These are phyloP conservation scores for Agonopterix subpropinquella DNA, from an alignment of 2,888 invertebrate species.

Conservation along the genomic window DNA sequence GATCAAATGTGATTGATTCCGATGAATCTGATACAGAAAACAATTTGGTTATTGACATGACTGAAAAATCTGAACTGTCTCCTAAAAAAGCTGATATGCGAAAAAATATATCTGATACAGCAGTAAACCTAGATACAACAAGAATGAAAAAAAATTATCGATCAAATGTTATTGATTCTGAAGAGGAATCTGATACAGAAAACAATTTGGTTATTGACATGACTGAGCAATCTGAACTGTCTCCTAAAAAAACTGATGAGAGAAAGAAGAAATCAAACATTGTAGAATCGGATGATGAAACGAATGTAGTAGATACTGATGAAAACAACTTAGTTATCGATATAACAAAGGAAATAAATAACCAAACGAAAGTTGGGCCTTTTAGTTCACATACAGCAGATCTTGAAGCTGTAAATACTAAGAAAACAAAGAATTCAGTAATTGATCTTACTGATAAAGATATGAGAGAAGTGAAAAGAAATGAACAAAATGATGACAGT, in stretches of 20 bases:
- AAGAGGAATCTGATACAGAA: constrained; percentile 17
- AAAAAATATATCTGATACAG: background rate
- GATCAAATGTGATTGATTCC: constrained; percentile 24
- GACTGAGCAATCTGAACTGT: too few relatives aligned
- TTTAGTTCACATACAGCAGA: too few relatives aligned
- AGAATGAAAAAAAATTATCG: background rate
- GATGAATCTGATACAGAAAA: constrained; percentile 18
- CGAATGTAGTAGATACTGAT: background rate
- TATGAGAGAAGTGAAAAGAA: too few relatives aligned
- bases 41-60: background rate
- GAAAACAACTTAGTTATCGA: too few relatives aligned
- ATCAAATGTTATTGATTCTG: background rate
- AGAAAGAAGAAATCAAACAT: background rate
- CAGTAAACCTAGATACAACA: background rate
- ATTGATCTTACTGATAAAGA: too few relatives aligned
- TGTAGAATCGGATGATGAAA: background rate
- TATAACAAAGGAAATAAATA: too few relatives aligned
- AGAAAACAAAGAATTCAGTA: too few relatives aligned
- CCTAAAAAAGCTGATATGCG: background rate
- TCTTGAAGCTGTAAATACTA: too few relatives aligned
- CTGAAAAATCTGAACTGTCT: background rate
- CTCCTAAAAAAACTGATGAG: background rate
- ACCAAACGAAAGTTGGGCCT: too few relatives aligned
- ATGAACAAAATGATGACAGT: constrained; percentile 12
- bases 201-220: too few relatives aligned